phyloP scores from a whole-genome alignment of 2,113 vertebrate species.

The Psephotus haematonotus region DNA sequence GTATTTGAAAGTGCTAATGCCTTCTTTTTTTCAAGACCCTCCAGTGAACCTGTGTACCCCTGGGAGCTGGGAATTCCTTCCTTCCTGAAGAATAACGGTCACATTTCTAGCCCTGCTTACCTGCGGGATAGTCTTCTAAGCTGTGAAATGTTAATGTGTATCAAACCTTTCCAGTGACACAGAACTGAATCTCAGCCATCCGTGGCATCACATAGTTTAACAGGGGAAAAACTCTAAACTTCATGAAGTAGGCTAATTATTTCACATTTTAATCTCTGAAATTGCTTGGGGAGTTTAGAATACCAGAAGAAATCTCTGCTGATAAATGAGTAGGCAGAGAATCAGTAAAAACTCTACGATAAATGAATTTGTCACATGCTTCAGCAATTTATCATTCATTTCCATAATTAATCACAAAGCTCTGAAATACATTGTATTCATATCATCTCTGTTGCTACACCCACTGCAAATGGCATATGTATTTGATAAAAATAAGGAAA shows the following conservation, averaged over 20 bases:
- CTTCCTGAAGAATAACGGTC: slow-evolving; percentile 32
- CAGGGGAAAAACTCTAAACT: slow-evolving; percentile 27
- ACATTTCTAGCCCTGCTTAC: slow-evolving; percentile 4
- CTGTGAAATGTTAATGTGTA: slow-evolving; percentile 57
- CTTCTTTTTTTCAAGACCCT: slow-evolving; percentile 9
- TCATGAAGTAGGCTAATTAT: slow-evolving; percentile 62
- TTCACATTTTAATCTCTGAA: slow-evolving; percentile 61
- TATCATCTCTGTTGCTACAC: neutral
- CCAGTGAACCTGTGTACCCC: slow-evolving; percentile 6
- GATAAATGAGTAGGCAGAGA: slow-evolving; percentile 60
- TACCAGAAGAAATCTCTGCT: slow-evolving; percentile 47
- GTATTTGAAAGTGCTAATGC: slow-evolving; percentile 19
- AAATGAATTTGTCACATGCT: slow-evolving; percentile 63
- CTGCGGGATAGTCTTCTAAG: neutral
- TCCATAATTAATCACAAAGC: slow-evolving; percentile 58
- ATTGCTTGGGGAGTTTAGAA: slow-evolving; percentile 60
- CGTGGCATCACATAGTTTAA: neutral
- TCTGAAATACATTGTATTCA: slow-evolving; percentile 29
- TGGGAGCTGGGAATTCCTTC: slow-evolving; percentile 43
- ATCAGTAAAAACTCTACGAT: slow-evolving; percentile 7
- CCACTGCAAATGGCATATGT: neutral
- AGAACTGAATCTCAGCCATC: slow-evolving; percentile 20
- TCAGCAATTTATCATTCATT: slow-evolving; percentile 67
- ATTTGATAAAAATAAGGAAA: neutral
- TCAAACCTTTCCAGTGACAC: slow-evolving; percentile 27